Base-by-base conservation (phyloP, 2,888 invertebrate species). In the Sinohyriopsis cumingii region DNA sequence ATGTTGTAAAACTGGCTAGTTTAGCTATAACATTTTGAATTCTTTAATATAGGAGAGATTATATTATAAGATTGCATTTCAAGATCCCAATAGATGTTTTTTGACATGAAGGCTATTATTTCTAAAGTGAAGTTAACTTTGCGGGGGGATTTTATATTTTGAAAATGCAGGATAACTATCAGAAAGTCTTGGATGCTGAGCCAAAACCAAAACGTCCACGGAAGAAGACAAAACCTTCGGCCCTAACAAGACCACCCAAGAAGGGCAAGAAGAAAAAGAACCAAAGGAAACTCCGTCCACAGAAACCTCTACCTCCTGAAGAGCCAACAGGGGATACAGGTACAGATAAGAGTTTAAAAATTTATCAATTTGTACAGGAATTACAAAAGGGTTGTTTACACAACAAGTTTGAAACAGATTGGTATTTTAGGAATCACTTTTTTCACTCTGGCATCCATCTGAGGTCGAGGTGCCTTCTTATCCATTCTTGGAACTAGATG, bases 141-240 rank as follows among this genome's bases (percentile, higher is more conserved):
- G 7, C 0, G 28, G 9, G 0, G 24, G 45, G 33, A 20, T 57
- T 61, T 56, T 61, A 22, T 61, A 22, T 55, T 65, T 24, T 66
- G 20, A 55, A 59, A 25, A 63, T 65, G 3, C 86, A 94, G 94
- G 95, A 95, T 86, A 95, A 95, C 90, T 95, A 95, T 90, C 93
- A 94, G 88, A 94, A 94, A 88, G 92, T 94, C 85, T 92, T 93
- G 78, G 94, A 94, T 84, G 94, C 94, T 90, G 85, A 87, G 66
- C 93, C 93, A 65, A 94, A 94, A 90, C 95, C 95, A 88, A 94
- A 93, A 90, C 93, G 95, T 68, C 89, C 89, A 6, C 78, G 90
- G n/a, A 90, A 90, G 79, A 90, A 90, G 77, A 89, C 90, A 24
- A 90, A 90, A 71, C 90, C 90, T 1, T 89, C 90, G 55, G 90